Base-by-base conservation (phyloP, 2,113 vertebrate species). In the Microtus oregoni region DNA sequence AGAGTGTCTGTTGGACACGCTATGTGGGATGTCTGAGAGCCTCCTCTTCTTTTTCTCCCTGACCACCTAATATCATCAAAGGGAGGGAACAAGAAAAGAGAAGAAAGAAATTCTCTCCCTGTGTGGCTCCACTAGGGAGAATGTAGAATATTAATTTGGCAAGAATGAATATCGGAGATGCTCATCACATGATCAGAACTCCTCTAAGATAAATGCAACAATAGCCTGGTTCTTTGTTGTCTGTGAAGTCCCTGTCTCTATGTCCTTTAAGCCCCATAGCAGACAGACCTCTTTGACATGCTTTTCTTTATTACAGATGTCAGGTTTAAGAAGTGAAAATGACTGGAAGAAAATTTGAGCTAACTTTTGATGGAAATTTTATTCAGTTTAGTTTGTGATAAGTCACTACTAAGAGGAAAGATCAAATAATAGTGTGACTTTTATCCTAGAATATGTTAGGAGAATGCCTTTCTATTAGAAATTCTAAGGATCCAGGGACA, bases 401-500 rank as follows among this genome's bases (percentile, higher is more conserved):
- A 92, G 82, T 87, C 77, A 41, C 55, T 35, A 73, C 15, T 50
- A 81, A 89, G 65, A 63, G 55, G 44, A 85, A 68, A 94, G 38
- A 41, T 72, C 94, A 93, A 73, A 89, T 78, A 83, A 68, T 1
- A 91, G 58, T 38, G 68, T 61, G 38, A 85, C 94, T 91, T 95
- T 91, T 82, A 55, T 41, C 58, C 68, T 93, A 89, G 55, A 58
- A 47, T 95, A 92, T 94, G n/a, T n/a, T 58, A 82, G 52, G 70
- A 96, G 13, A 85, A 13, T 61, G 61, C 65, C 14, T 75, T 96
- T 95, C 65, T 28, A 95, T 86, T 94, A 90, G 70, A 94, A 75
- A 93, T 92, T 70, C 58, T 90, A 63, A 6, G 24, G 7, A 5
- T 76, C 67, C 14, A 35, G 14, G 72, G 79, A n/a, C 91, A 86